phyloP scores from a whole-genome alignment of 2,888 invertebrate genomes.

The Malthinus seriepunctatus region DNA sequence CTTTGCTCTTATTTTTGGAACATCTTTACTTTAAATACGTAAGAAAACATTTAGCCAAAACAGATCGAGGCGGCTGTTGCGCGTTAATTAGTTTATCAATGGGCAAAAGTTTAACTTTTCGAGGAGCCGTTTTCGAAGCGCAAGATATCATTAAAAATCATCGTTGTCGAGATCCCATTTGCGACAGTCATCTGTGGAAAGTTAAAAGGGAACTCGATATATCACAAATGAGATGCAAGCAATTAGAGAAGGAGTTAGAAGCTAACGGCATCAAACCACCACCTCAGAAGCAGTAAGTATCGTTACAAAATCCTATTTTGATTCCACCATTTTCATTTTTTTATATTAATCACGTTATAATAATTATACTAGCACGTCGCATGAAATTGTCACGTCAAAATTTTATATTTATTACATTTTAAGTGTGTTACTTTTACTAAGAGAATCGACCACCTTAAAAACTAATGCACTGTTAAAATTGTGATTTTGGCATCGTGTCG shows the following conservation, averaged over 20 bases:
- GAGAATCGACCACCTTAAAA: not conserved
- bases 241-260: slow-evolving; percentile 84
- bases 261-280: slow-evolving; percentile 81
- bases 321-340: too few species aligned
- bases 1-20: slow-evolving; percentile 84
- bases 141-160: slow-evolving; percentile 76
- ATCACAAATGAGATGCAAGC: slow-evolving; percentile 80
- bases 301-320: not conserved
- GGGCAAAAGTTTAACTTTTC: slow-evolving; percentile 86
- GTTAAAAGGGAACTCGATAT: slow-evolving; percentile 89
- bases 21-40: slow-evolving; percentile 95
- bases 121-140: slow-evolving; percentile 78
- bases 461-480: not conserved
- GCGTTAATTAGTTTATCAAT: slow-evolving; percentile 89
- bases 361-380: too few species aligned
- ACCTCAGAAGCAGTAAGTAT: slow-evolving; percentile 66
- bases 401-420: not conserved
- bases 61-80: slow-evolving; percentile 89
- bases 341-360: too few species aligned
- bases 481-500: too few species aligned
- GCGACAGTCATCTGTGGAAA: slow-evolving; percentile 85
- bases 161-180: slow-evolving; percentile 77
- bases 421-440: too few species aligned
- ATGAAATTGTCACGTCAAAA: too few species aligned
- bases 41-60: slow-evolving; percentile 82